phyloP scores from a whole-genome alignment of 2,797 vertebrate species.

The Graptemys geographica region DNA sequence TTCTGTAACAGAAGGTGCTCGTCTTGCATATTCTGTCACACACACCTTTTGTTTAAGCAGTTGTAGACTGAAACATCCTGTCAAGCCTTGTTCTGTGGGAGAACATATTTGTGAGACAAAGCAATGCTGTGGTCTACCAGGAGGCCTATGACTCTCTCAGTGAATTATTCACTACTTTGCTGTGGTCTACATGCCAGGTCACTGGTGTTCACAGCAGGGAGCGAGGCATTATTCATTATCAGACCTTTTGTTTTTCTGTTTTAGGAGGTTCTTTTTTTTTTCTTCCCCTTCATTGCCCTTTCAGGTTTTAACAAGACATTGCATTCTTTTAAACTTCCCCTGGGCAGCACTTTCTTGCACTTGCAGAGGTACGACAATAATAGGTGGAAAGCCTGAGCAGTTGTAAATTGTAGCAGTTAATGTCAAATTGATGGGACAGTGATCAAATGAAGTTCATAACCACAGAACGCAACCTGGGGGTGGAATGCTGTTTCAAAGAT shows the following conservation, averaged over 20 bases:
- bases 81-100: constrained; percentile 75
- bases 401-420: constrained; percentile 81
- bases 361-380: constrained; percentile 70
- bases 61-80: constrained; percentile 75
- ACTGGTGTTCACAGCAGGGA: constrained; percentile 73
- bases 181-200: constrained; percentile 78
- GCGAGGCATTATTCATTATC: constrained; percentile 77
- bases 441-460: constrained; percentile 81
- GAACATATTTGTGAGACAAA: constrained; percentile 82
- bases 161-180: constrained; percentile 82
- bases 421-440: constrained; percentile 76
- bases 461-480: constrained; percentile 77
- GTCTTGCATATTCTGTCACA: constrained; percentile 47
- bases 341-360: constrained; percentile 78
- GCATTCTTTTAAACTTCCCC: constrained; percentile 84
- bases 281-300: constrained; percentile 60
- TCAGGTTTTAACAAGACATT: constrained; percentile 85
- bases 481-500: constrained; percentile 77
- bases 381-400: constrained; percentile 67
- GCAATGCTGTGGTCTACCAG: constrained; percentile 75
- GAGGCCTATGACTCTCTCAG: constrained; percentile 77
- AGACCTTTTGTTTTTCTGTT: constrained; percentile 68
- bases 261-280: constrained; percentile 58
- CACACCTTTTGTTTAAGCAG: constrained; percentile 80
- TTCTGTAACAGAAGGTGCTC: constrained; percentile 11